Conservation (phyloP, 2,113 vertebrate genomes). For the Fregetta grallaria region DNA sequence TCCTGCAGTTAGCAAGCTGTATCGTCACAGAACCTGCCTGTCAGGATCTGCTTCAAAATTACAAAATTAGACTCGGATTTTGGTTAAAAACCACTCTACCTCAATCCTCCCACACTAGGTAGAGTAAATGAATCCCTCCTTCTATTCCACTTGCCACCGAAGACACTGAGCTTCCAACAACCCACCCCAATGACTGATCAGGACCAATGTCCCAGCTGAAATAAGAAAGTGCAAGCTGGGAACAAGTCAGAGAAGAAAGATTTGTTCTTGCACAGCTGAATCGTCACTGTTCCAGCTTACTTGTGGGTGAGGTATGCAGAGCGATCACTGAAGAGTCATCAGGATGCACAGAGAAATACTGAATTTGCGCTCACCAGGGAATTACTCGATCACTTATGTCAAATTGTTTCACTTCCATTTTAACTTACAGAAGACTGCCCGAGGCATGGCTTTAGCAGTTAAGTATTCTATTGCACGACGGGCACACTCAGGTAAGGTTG, state of each 20-base stretch:
- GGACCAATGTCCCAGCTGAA: not conserved
- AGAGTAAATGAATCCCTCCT: not conserved
- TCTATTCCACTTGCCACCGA: not conserved
- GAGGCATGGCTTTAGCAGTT: not conserved
- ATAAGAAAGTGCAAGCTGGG: not conserved
- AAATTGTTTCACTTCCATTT: not conserved
- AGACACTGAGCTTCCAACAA: not conserved
- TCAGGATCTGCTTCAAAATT: not conserved
- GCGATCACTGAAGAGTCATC: not conserved
- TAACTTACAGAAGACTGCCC: too few relatives aligned
- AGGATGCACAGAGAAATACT: too few relatives aligned
- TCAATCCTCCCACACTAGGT: fast-evolving
- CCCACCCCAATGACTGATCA: fast-evolving
- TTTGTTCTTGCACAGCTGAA: not conserved
- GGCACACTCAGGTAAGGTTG: too few relatives aligned
- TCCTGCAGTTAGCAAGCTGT: not conserved
- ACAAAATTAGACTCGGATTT: fast-evolving
- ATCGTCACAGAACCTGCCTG: not conserved
- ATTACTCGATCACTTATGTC: fast-evolving
- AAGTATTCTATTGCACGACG: fast-evolving
- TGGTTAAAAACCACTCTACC: not conserved
- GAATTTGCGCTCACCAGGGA: not conserved
- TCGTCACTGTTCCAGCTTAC: not conserved
- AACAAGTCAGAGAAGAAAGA: not conserved
- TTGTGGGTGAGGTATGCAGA: not conserved